Conservation (phyloP, 2,113 vertebrate genomes). For the Chionis minor region DNA sequence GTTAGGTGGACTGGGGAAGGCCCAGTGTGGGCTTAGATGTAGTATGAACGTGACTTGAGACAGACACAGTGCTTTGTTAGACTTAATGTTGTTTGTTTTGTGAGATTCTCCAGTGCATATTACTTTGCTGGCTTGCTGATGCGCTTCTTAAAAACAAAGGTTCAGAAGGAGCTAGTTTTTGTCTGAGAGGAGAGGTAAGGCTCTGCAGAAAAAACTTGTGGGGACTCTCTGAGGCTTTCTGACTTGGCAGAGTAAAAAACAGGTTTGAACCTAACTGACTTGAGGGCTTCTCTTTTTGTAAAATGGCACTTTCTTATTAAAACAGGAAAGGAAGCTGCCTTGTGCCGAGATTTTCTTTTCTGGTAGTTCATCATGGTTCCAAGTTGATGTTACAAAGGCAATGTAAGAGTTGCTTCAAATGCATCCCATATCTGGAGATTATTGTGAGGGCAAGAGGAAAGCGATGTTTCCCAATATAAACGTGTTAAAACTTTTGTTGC, state of each 20-base stretch:
- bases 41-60: neutral
- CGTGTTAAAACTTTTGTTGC: neutral
- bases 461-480: neutral
- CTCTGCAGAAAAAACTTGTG: neutral
- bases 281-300: neutral
- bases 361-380: neutral
- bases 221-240: neutral
- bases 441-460: neutral
- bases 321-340: neutral
- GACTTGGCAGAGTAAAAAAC: neutral
- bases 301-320: neutral
- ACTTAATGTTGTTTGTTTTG: neutral
- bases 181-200: neutral
- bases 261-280: neutral
- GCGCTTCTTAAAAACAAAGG: neutral
- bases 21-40: neutral
- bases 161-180: neutral
- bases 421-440: neutral
- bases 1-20: neutral
- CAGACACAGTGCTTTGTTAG: neutral
- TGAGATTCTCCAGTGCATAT: neutral
- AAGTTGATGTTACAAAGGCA: neutral
- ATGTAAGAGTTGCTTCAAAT: neutral
- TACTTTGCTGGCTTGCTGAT: neutral
- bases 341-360: neutral